A percentile compares a stretch with the other conserved stretches of the same genome.
Conservation (phyloP, 2,888 invertebrate genomes). For the Lissocephala sabroskyi region DNA sequence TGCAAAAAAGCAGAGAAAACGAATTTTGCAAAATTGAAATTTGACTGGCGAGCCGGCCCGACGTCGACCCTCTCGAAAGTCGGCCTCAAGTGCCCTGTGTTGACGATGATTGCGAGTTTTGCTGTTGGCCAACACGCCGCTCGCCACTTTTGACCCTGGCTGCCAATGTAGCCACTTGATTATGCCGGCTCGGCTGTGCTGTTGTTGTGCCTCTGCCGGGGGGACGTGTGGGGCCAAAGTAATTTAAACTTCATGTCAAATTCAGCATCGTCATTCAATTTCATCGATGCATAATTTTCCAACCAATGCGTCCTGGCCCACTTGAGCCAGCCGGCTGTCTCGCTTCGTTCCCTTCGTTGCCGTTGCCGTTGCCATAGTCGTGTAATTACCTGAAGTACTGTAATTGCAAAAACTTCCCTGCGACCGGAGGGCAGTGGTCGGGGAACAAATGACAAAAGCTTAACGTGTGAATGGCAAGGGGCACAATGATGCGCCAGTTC, state of each 20-base stretch:
- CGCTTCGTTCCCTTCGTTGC: slow-evolving; percentile 13
- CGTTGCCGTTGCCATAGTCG: slow-evolving; percentile 11
- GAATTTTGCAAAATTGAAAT: slow-evolving; percentile 51
- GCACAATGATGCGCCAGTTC: too few relatives aligned
- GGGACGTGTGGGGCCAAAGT: slow-evolving; percentile 28
- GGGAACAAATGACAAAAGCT: slow-evolving; percentile 1
- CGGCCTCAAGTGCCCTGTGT: slow-evolving; percentile 33
- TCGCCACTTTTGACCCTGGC: slow-evolving; percentile 30
- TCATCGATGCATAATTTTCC: slow-evolving; percentile 65
- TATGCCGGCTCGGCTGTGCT: slow-evolving; percentile 35
- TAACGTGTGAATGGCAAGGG: too few relatives aligned
- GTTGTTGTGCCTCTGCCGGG: background rate
- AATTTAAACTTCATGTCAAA: slow-evolving; percentile 70
- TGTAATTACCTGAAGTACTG: slow-evolving; percentile 60
- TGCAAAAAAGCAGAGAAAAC: slow-evolving; percentile 20
- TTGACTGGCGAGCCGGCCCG: slow-evolving; percentile 16
- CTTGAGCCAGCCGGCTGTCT: slow-evolving; percentile 6
- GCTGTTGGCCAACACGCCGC: slow-evolving; percentile 10
- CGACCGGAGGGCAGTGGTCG: background rate
- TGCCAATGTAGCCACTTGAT: slow-evolving; percentile 52
- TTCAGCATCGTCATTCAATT: slow-evolving; percentile 60
- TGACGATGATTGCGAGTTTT: slow-evolving; percentile 46
- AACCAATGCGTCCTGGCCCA: slow-evolving; percentile 10
- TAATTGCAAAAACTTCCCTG: slow-evolving; percentile 43
- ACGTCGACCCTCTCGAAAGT: slow-evolving; percentile 4